Evolutionary conservation across 64 coral and sea anemone genomes (phyloP), one percentile per base, ranked within the genome.

Genomic region (Exaiptasia diaphana): DNA sequence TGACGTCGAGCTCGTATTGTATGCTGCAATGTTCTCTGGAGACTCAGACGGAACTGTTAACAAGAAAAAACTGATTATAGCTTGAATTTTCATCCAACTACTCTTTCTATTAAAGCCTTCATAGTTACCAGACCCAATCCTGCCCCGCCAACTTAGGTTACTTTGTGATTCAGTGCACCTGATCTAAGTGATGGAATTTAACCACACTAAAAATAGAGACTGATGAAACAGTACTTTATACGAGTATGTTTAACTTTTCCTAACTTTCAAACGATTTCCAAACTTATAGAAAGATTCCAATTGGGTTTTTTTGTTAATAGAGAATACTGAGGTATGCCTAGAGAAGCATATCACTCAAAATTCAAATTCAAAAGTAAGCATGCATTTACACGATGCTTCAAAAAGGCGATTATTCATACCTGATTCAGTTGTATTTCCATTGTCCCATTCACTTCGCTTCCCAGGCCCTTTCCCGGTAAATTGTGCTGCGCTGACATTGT

Each of bases 371-470:
- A n/a, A n/a, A n/a, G n/a, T n/a, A n/a, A n/a, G n/a, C n/a, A n/a
- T n/a, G n/a, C n/a, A n/a, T n/a, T n/a, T n/a, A n/a, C n/a, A n/a
- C n/a, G n/a, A n/a, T n/a, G n/a, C n/a, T n/a, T n/a, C n/a, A n/a
- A n/a, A n/a, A n/a, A n/a, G n/a, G n/a, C n/a, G n/a, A n/a, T n/a
- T 20, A 30, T 37, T 44, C 68, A 21, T 18, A 85, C 82, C 68
- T 63, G 42, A 67, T 73, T 85, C 82, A 4, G 27, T 53, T 44
- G 82, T 85, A 4, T 64, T 84, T 2, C 5, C 49, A 71, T 48
- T 26, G 1, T 61, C 38, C 56, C 82, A 75, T 14, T 85, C 17
- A 58, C 82, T 85, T 21, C 3, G 42, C 38, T 85, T 75, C 0
- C 55, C 34, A 34, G 36, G 34, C 4, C 28, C 60, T 29, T 14